These are phyloP conservation scores for Sialia sialis DNA, from an alignment of 2,113 vertebrate genomes.

Conservation along the genomic window DNA sequence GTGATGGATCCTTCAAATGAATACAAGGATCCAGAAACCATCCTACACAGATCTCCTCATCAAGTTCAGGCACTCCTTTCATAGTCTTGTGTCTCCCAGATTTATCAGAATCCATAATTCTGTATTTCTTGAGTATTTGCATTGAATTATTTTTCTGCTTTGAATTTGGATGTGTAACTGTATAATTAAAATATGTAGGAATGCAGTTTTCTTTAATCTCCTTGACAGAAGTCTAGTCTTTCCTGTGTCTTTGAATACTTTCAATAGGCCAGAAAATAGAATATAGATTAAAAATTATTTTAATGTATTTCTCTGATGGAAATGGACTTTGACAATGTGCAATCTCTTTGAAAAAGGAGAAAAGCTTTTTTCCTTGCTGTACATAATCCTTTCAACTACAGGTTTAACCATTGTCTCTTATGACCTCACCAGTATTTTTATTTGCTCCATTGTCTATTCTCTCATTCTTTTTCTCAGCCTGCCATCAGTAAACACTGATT, in stretches of 20 bases:
- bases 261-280: constrained; percentile 30
- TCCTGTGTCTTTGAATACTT: constrained; percentile 11
- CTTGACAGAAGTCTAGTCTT: background rate
- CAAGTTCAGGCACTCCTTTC: constrained; percentile 91
- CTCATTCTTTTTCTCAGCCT: background rate
- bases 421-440: background rate
- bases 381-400: background rate
- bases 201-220: constrained; percentile 11
- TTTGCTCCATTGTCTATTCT: background rate
- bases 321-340: background rate
- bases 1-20: constrained; percentile 81
- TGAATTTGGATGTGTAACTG: background rate
- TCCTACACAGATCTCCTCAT: constrained; percentile 87
- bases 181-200: background rate
- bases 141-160: background rate
- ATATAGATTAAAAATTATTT: constrained; percentile 42
- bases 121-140: constrained; percentile 2
- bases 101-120: background rate
- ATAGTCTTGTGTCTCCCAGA: constrained; percentile 43
- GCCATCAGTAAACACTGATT: background rate
- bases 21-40: constrained; percentile 87
- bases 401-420: background rate
- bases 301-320: constrained; percentile 10
- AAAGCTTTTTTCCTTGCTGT: constrained; percentile 29
- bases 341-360: constrained; percentile 29